phyloP scores from a whole-genome alignment of 2,797 vertebrate species.

The Pantherophis vulpinus region DNA sequence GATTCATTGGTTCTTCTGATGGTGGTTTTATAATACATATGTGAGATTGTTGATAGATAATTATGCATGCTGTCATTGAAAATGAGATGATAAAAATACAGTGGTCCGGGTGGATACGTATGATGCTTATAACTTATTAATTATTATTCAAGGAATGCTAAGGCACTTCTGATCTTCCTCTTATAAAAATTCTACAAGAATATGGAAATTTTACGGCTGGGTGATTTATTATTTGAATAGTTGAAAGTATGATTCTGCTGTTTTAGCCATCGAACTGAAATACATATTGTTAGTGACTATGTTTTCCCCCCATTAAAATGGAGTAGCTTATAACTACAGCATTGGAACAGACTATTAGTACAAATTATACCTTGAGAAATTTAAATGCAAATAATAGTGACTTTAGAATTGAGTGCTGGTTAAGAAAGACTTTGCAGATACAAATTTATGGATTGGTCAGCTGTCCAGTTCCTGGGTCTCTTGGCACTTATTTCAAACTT shows the following conservation, averaged over 20 bases:
- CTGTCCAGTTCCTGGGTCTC: neutral
- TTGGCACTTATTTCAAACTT: neutral
- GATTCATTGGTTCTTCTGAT: neutral
- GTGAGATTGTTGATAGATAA: neutral
- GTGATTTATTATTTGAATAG: neutral
- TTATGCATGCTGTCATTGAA: neutral
- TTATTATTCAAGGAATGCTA: neutral
- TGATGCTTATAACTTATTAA: neutral
- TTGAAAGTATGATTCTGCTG: neutral
- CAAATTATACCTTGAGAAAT: neutral
- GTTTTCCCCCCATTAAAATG: neutral
- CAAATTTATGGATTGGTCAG: neutral
- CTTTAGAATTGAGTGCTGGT: neutral
- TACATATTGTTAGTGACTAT: neutral
- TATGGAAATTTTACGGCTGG: neutral
- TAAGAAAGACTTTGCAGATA: neutral
- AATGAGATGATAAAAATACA: neutral
- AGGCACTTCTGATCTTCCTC: neutral
- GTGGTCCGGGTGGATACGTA: neutral
- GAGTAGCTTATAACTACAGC: neutral
- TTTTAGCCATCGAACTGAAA: neutral
- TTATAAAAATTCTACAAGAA: neutral
- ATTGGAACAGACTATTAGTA: neutral
- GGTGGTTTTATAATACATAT: neutral
- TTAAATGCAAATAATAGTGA: neutral